phyloP scores from a whole-genome alignment of 2,888 invertebrate genomes.

The Noctua comes region DNA sequence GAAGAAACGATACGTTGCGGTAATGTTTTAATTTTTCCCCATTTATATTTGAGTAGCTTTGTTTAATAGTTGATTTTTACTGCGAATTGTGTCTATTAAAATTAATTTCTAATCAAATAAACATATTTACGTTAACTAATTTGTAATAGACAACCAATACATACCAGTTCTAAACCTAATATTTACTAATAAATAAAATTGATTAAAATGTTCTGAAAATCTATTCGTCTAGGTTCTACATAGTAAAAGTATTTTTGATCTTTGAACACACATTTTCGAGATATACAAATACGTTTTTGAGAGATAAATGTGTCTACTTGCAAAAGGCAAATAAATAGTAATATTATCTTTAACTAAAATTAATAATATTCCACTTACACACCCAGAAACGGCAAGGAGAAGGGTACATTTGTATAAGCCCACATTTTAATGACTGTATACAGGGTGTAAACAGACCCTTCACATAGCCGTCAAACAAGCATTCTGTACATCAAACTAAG shows the following conservation, averaged over 20 bases:
- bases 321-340: too few relatives aligned
- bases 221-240: neutral
- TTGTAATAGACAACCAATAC: neutral
- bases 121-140: neutral
- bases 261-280: neutral
- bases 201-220: slow-evolving; percentile 12
- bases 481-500: too few relatives aligned
- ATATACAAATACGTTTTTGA: neutral
- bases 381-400: neutral
- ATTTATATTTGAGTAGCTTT: neutral
- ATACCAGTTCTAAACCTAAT: neutral
- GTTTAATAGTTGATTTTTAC: neutral
- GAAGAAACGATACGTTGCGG: slow-evolving; percentile 16
- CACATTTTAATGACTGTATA: neutral
- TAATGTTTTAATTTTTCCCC: neutral
- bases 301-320: too few relatives aligned
- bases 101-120: neutral
- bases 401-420: slow-evolving; percentile 18
- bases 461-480: too few relatives aligned
- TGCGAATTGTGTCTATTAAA: neutral
- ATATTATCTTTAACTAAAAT: neutral
- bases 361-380: slow-evolving; percentile 16
- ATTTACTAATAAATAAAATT: slow-evolving; percentile 16
- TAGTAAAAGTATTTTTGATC: neutral
- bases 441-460: too few relatives aligned